A percentile compares a stretch with the other conserved stretches of the same genome.
phyloP scores from a whole-genome alignment of 1,140 invertebrate species.

The Bactericera cockerelli region DNA sequence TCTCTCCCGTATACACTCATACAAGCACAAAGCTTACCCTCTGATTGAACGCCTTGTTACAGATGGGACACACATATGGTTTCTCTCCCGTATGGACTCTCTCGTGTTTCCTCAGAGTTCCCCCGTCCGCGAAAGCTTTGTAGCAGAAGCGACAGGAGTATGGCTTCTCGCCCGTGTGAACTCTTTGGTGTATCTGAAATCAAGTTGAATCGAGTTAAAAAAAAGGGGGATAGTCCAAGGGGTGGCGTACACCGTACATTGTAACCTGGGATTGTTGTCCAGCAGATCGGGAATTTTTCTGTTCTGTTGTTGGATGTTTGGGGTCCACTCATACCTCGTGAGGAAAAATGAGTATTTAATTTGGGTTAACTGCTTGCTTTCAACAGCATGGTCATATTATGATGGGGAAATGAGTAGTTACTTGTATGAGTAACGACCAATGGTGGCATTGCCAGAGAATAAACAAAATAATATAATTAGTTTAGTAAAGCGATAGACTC shows the following conservation, averaged over 20 bases:
- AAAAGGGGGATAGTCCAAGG: constrained; percentile 41
- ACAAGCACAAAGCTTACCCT: constrained; percentile 32
- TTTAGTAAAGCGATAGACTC: not conserved
- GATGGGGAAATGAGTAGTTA: no score
- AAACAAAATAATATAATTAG: not conserved
- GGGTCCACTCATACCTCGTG: no score
- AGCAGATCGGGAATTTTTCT: no score
- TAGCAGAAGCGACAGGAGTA: constrained; percentile 94
- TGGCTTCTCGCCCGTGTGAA: constrained; percentile 68
- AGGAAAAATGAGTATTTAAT: no score
- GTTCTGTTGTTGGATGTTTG: not conserved
- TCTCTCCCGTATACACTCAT: no score
- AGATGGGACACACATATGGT: constrained; percentile 89
- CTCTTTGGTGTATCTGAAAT: constrained; percentile 70
- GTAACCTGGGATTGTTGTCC: no score
- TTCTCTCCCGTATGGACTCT: constrained; percentile 94
- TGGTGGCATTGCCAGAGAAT: no score
- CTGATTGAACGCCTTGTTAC: constrained; percentile 70
- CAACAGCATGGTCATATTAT: no score
- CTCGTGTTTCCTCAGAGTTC: constrained; percentile 92
- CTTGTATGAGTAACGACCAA: no score
- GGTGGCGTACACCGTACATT: no score
- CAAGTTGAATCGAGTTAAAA: constrained; percentile 28
- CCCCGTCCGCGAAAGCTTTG: constrained; percentile 96
- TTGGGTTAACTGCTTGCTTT: no score